phyloP scores from a whole-genome alignment of 1,140 invertebrate genomes.

The Pachypsylla venusta region DNA sequence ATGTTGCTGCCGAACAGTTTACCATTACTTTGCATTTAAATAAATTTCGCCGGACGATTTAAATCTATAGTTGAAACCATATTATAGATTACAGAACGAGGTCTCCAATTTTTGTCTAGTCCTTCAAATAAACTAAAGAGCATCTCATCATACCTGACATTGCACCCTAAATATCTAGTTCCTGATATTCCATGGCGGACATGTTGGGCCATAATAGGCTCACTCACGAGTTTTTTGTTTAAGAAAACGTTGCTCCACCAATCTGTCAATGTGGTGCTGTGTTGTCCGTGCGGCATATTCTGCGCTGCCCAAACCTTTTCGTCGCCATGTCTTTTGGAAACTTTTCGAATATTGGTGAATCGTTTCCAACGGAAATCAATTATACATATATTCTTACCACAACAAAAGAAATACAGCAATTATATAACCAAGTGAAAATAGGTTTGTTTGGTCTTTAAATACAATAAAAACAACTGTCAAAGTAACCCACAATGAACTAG shows the following conservation, averaged over 20 bases:
- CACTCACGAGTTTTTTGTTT: neutral
- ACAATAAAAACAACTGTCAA: neutral
- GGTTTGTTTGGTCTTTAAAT: neutral
- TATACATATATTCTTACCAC: neutral
- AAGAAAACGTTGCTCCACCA: no score
- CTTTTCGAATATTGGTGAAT: neutral
- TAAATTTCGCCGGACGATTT: neutral
- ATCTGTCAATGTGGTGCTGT: no score
- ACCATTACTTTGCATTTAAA: neutral
- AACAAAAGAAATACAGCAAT: neutral
- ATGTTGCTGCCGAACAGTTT: neutral
- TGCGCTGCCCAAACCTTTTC: neutral
- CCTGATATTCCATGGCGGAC: no score
- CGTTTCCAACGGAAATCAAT: neutral
- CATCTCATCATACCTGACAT: no score
- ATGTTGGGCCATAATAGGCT: neutral
- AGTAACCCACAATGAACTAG: neutral
- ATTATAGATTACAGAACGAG: no score
- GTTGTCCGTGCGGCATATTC: no score
- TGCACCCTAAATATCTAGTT: no score
- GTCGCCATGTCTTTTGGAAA: neutral
- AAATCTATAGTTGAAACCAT: no score
- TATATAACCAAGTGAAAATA: neutral
- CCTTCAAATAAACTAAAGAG: no score
- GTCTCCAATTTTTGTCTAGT: no score